Percentiles rank a stretch among this genome's conserved stretches.
phyloP scores from a whole-genome alignment of 2,888 invertebrate species.

The Linnaemya tessellans region DNA sequence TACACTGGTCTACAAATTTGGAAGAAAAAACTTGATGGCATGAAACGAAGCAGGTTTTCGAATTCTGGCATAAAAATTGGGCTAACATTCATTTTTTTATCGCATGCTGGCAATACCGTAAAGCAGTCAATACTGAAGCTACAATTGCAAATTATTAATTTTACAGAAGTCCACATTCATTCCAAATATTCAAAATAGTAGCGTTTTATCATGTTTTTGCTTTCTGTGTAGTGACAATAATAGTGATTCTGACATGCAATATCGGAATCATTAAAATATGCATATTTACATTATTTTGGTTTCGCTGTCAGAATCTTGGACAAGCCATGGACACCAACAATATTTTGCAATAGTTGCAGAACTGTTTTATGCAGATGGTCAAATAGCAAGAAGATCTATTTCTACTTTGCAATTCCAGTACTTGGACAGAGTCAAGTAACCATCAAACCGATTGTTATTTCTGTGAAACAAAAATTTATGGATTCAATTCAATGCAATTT shows the following conservation, averaged over 20 bases:
- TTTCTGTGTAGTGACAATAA: neutral
- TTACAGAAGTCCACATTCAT: slow-evolving; percentile 4
- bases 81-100: neutral
- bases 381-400: neutral
- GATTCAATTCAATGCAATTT: too few species aligned
- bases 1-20: neutral
- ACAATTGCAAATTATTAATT: too few species aligned
- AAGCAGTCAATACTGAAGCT: too few species aligned
- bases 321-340: too few species aligned
- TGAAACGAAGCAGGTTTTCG: neutral
- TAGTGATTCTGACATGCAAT: neutral
- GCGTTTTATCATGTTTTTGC: neutral
- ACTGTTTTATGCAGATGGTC: neutral
- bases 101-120: too few species aligned
- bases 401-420: neutral
- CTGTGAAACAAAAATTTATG: too few species aligned
- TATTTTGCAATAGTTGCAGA: too few species aligned
- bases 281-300: too few species aligned
- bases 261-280: slow-evolving; percentile 6
- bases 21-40: neutral
- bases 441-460: too few species aligned
- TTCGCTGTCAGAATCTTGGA: too few species aligned
- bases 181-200: slow-evolving; percentile 8
- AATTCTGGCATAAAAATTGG: neutral
- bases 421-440: neutral